Conservation (phyloP, 1,140 invertebrate species). For the Leucophenga varia region DNA sequence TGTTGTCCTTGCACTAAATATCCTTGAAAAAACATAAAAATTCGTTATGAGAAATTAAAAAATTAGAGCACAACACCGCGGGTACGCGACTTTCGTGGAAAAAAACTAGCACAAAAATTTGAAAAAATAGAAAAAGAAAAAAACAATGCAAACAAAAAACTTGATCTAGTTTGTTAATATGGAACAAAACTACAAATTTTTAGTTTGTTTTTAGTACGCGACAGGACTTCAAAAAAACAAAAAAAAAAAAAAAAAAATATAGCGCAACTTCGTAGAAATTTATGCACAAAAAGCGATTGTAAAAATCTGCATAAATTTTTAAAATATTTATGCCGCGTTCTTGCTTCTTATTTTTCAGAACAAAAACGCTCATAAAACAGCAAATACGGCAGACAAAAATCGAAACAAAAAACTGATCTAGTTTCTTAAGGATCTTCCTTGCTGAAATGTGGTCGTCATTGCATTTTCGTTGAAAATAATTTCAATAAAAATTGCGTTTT, state of each 20-base stretch:
- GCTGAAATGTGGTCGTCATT: neutral
- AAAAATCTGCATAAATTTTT: conserved; percentile 47
- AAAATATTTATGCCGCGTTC: conserved; percentile 22
- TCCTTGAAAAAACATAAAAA: too few species aligned
- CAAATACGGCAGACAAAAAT: conserved; percentile 26
- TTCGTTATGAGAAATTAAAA: conserved; percentile 48
- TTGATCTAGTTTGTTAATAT: conserved; percentile 48
- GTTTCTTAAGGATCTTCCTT: conserved; percentile 25
- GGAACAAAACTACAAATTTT: neutral
- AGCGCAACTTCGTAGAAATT: too few species aligned
- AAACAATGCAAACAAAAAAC: conserved; percentile 47
- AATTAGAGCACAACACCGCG: conserved; percentile 40
- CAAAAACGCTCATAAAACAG: conserved; percentile 23
- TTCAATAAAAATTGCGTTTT: conserved; percentile 51
- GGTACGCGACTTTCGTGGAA: conserved; percentile 35
- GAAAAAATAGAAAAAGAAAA: conserved; percentile 44
- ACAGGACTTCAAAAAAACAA: conserved; percentile 41
- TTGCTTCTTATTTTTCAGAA: conserved; percentile 12
- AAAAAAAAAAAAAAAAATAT: too few species aligned
- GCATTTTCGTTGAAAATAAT: conserved; percentile 35
- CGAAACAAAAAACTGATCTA: conserved; percentile 36
- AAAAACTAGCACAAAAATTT: conserved; percentile 39
- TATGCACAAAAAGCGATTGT: conserved; percentile 19
- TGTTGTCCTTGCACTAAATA: too few species aligned
- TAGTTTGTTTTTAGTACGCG: conserved; percentile 21